Evolutionary conservation across 2,888 invertebrate species (phyloP).

Genomic region (Bembecia ichneumoniformis): DNA sequence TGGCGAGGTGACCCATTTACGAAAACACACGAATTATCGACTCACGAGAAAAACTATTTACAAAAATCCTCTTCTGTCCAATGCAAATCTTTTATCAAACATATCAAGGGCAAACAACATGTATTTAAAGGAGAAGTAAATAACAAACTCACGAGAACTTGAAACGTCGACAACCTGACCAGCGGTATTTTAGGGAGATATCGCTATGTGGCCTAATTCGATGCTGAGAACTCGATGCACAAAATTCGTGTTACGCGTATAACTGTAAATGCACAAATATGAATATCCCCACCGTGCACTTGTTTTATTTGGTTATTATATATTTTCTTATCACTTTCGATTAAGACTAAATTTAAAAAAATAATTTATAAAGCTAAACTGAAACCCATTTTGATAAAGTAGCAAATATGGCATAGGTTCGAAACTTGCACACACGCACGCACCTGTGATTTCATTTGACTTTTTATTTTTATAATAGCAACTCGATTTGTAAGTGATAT

Average conservation of each 20-base stretch:
- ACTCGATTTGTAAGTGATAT: neutral
- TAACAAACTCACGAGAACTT: constrained; percentile 62
- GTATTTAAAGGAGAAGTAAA: constrained; percentile 30
- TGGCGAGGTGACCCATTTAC: constrained; percentile 73
- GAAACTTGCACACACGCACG: constrained; percentile 2
- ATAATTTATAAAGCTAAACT: constrained; percentile 10
- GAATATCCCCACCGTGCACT: constrained; percentile 31
- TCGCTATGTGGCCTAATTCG: constrained; percentile 75
- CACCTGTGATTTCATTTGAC: neutral
- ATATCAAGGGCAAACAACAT: constrained; percentile 17
- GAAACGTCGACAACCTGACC: constrained; percentile 73
- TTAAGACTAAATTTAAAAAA: constrained; percentile 13
- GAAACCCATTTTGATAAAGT: constrained; percentile 57
- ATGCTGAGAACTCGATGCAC: constrained; percentile 70
- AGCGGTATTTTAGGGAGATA: constrained; percentile 75
- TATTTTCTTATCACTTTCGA: constrained; percentile 19
- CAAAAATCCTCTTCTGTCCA: constrained; percentile 29
- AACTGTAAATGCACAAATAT: constrained; percentile 70
- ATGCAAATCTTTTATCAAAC: constrained; percentile 22
- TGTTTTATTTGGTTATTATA: constrained; percentile 20
- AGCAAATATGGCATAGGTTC: constrained; percentile 10
- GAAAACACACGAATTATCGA: constrained; percentile 68
- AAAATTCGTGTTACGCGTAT: constrained; percentile 72
- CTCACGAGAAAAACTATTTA: constrained; percentile 42
- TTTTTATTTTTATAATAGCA: neutral